Conservation (phyloP, 1,140 invertebrate species). For the Saccostrea echinata region DNA sequence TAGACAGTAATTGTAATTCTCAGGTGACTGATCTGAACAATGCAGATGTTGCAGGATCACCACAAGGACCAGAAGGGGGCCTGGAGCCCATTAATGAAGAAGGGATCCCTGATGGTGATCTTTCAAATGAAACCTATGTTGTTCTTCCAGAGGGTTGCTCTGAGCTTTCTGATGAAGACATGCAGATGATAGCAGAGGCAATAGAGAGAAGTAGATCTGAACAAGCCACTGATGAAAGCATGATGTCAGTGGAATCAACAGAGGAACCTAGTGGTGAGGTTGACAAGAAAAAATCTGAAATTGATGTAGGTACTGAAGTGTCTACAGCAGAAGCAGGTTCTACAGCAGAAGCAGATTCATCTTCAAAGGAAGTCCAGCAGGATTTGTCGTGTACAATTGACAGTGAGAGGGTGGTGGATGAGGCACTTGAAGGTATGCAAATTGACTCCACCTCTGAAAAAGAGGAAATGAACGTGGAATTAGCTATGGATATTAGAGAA, state of each 20-base stretch:
- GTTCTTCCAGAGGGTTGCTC: slow-evolving; percentile 65
- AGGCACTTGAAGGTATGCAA: not conserved
- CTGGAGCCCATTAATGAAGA: slow-evolving; percentile 48
- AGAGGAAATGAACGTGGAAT: not conserved
- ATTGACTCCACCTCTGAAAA: not conserved
- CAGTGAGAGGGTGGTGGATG: not conserved
- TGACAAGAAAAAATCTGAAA: not conserved
- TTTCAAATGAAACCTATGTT: slow-evolving; percentile 64
- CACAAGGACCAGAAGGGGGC: slow-evolving; percentile 17
- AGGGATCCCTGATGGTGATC: slow-evolving; percentile 45
- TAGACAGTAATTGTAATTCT: slow-evolving; percentile 10
- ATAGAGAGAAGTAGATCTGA: slow-evolving; percentile 45
- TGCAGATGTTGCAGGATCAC: not conserved
- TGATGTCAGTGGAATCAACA: slow-evolving; percentile 22
- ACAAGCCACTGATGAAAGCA: slow-evolving; percentile 33
- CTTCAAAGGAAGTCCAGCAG: not conserved
- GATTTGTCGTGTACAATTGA: not conserved
- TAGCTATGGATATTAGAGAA: not conserved
- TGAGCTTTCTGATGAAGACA: slow-evolving; percentile 70
- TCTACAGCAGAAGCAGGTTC: not conserved
- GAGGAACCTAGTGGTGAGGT: not conserved
- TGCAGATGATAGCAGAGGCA: not conserved
- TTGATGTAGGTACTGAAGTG: not conserved
- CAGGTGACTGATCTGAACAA: slow-evolving; percentile 16
- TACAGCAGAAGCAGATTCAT: not conserved